Percentiles rank a stretch among this genome's conserved stretches.
These are phyloP conservation scores for Eupeodes luniger DNA, from an alignment of 2,888 invertebrate genomes.

Conservation along the genomic window DNA sequence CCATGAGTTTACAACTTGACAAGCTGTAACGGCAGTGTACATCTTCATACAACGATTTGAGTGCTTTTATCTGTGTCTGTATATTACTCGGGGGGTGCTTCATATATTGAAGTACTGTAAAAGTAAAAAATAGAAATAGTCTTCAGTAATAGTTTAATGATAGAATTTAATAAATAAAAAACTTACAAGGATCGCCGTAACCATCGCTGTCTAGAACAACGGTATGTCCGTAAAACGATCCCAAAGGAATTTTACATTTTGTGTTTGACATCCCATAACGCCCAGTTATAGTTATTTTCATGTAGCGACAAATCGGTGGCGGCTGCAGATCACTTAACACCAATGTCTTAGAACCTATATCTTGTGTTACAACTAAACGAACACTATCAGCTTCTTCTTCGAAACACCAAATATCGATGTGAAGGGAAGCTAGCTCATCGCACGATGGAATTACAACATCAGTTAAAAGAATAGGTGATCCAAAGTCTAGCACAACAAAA, in stretches of 20 bases:
- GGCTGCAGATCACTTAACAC: conserved; percentile 95
- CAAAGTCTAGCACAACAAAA: conserved; percentile 96
- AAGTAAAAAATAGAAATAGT: neutral
- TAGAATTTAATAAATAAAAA: neutral
- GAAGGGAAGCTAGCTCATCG: conserved; percentile 92
- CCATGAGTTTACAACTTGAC: conserved; percentile 93
- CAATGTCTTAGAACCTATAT: conserved; percentile 94
- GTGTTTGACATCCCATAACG: conserved; percentile 96
- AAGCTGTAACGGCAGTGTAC: conserved; percentile 92
- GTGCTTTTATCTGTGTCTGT: conserved; percentile 86
- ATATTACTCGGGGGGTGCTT: conserved; percentile 80
- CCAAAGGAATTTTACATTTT: conserved; percentile 94
- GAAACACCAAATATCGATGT: conserved; percentile 95
- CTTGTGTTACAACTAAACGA: conserved; percentile 92
- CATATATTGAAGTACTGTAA: conserved; percentile 79
- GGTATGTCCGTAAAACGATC: conserved; percentile 96
- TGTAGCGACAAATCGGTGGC: conserved; percentile 93
- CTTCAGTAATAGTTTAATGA: neutral
- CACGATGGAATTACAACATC: conserved; percentile 93
- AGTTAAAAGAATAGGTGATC: conserved; percentile 92
- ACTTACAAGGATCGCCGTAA: conserved; percentile 81
- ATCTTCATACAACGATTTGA: conserved; percentile 90
- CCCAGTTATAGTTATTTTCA: conserved; percentile 96
- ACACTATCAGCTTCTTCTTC: conserved; percentile 94
- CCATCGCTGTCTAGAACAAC: conserved; percentile 89